Evolutionary conservation across 1,140 invertebrate genomes (phyloP).

Genomic region (Tribolium madens): DNA sequence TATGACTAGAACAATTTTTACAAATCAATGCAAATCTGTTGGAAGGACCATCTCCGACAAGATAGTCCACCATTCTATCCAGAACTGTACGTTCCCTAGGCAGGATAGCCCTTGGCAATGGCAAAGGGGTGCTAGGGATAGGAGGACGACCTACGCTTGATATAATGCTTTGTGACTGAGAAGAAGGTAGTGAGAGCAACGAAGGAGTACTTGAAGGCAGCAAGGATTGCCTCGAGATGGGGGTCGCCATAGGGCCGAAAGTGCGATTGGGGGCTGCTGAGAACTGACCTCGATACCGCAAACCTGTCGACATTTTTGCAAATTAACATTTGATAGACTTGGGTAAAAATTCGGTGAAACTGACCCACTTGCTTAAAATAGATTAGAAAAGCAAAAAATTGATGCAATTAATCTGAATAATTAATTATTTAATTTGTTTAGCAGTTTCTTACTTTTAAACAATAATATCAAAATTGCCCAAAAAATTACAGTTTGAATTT

Average conservation of each 20-base stretch:
- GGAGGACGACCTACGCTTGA: background rate
- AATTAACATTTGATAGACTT: background rate
- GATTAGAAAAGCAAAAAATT: too few relatives aligned
- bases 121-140: constrained; percentile 63
- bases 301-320: background rate
- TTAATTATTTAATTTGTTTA: too few relatives aligned
- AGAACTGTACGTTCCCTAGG: constrained; percentile 71
- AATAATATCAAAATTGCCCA: too few relatives aligned
- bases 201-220: background rate
- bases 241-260: background rate
- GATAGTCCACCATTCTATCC: constrained; percentile 92
- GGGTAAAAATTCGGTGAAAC: too few relatives aligned
- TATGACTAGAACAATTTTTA: constrained; percentile 88
- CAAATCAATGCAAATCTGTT: constrained; percentile 97
- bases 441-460: too few relatives aligned
- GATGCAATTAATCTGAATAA: too few relatives aligned
- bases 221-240: background rate
- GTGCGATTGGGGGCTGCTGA: background rate
- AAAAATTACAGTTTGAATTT: too few relatives aligned
- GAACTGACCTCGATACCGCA: constrained; percentile 15
- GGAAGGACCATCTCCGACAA: constrained; percentile 94
- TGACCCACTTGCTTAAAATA: too few relatives aligned
- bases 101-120: constrained; percentile 69
- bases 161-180: background rate
- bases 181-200: background rate